These are phyloP conservation scores for Trachelipus rathkii DNA, from an alignment of 1,140 invertebrate species.

Conservation along the genomic window DNA sequence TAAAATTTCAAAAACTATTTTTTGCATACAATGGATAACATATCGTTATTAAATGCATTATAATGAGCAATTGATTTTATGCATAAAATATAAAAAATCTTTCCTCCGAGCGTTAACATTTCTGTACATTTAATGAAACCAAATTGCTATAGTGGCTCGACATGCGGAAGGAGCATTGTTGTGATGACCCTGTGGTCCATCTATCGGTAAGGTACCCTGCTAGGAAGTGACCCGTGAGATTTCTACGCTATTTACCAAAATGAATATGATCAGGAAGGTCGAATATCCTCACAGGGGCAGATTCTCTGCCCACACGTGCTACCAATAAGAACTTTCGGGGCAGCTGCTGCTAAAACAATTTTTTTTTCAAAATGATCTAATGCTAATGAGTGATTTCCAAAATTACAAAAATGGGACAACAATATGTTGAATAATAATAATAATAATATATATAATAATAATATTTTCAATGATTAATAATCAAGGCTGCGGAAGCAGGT, in stretches of 20 bases:
- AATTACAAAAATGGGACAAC: too few relatives aligned
- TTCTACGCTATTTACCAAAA: slow-evolving; percentile 67
- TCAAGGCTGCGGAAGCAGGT: too few relatives aligned
- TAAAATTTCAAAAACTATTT: too few relatives aligned
- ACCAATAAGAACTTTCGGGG: slow-evolving; percentile 76
- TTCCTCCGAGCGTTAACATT: slow-evolving; percentile 62
- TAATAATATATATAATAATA: too few relatives aligned
- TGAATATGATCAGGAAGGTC: slow-evolving; percentile 70
- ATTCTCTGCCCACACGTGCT: slow-evolving; percentile 73
- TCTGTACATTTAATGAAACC: slow-evolving; percentile 85
- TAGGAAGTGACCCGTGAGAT: slow-evolving; percentile 61
- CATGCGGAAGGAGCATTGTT: slow-evolving; percentile 69
- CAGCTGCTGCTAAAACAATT: slow-evolving; percentile 56
- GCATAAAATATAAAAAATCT: too few relatives aligned
- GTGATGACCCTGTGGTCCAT: slow-evolving; percentile 64
- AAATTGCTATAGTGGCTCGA: slow-evolving; percentile 71
- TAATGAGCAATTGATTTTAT: too few relatives aligned
- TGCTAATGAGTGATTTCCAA: too few relatives aligned
- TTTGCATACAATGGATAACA: too few relatives aligned
- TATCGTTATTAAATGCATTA: too few relatives aligned
- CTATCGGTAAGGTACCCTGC: slow-evolving; percentile 50
- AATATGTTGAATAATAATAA: too few relatives aligned
- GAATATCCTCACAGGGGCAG: slow-evolving; percentile 65
- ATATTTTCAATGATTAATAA: too few relatives aligned
- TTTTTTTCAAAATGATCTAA: too few relatives aligned